Conservation (phyloP, 1,140 invertebrate genomes). For the Conus ventricosus region DNA sequence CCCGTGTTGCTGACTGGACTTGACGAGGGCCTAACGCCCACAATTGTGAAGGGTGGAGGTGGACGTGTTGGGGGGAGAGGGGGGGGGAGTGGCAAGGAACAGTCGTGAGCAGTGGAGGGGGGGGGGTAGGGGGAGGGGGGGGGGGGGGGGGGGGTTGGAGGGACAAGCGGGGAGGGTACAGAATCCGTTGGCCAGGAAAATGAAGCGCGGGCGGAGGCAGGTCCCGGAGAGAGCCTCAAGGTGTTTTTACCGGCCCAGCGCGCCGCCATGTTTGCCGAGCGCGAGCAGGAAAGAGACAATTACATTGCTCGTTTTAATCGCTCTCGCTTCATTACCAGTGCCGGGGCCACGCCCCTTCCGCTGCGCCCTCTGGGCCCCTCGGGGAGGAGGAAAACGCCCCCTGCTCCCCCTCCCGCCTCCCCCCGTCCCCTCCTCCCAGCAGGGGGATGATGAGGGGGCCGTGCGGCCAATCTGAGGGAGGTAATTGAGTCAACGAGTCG, state of each 20-base stretch:
- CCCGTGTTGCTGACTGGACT: no score
- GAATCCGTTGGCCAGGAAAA: background rate
- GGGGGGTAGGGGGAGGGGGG: background rate
- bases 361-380: background rate
- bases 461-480: constrained; percentile 15
- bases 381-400: background rate
- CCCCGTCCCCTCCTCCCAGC: background rate
- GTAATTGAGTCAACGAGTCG: constrained; percentile 17
- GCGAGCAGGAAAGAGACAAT: constrained; percentile 19
- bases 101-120: background rate
- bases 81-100: background rate
- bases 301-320: constrained; percentile 29
- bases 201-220: background rate
- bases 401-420: background rate
- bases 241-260: background rate
- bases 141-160: background rate
- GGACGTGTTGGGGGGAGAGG: background rate
- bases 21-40: background rate
- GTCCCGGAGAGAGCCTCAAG: constrained; percentile 5
- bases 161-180: background rate
- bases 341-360: constrained; percentile 1
- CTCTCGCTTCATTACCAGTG: constrained; percentile 19
- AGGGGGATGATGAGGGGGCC: background rate
- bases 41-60: no score
- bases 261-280: constrained; percentile 25